Percentiles rank a stretch among this genome's conserved stretches.
Evolutionary conservation across 2,113 vertebrate genomes (phyloP).

Genomic region (Phocoena phocoena): DNA sequence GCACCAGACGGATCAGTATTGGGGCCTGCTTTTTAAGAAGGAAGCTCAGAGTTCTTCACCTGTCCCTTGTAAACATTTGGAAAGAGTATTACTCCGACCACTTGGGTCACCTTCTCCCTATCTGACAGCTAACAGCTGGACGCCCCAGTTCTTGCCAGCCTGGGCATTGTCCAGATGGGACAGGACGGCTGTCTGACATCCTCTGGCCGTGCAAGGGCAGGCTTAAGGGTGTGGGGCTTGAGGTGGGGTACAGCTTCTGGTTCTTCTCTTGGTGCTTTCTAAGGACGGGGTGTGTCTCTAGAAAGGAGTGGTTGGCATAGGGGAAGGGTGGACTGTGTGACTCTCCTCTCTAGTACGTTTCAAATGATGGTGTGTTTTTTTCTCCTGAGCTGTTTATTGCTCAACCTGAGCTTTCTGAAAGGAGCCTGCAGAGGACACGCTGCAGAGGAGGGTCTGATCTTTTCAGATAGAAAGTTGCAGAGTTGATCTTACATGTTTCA

Average conservation of each 20-base stretch:
- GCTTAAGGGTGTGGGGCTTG: neutral
- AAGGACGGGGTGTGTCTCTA: neutral
- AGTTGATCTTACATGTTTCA: neutral
- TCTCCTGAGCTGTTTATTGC: neutral
- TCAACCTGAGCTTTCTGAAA: neutral
- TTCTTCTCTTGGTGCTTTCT: slow-evolving; percentile 58
- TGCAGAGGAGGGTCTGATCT: neutral
- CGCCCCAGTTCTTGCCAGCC: neutral
- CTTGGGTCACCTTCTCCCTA: neutral
- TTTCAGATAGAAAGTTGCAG: neutral
- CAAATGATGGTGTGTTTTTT: neutral
- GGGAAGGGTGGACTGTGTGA: neutral
- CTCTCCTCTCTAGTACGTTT: neutral
- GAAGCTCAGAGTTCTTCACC: neutral
- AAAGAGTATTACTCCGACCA: slow-evolving; percentile 7
- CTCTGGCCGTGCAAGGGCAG: neutral
- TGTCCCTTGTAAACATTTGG: neutral
- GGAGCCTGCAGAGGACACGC: neutral
- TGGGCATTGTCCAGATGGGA: neutral
- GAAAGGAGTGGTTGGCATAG: neutral
- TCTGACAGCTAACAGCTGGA: neutral
- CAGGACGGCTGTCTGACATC: neutral
- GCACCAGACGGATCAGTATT: neutral
- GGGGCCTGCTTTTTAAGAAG: neutral
- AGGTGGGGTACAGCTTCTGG: neutral